Evolutionary conservation across 2,113 vertebrate species (phyloP), one percentile per base, ranked within the genome.

Genomic region (Cygnus atratus): DNA sequence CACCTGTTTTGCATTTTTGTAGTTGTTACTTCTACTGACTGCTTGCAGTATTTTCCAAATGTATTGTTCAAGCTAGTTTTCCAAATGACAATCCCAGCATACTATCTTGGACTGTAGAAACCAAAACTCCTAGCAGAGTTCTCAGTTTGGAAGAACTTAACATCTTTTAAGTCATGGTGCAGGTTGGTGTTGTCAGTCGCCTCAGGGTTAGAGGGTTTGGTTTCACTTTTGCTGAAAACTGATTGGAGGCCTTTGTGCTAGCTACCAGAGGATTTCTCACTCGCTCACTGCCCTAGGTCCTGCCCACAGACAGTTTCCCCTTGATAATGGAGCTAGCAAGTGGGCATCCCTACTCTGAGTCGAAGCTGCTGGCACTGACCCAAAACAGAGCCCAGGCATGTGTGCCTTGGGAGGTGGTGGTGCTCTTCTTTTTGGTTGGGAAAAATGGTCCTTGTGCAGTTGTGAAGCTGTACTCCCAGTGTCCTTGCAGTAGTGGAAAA

Each of bases 391-490:
- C 26, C 25, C 14, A 25, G 29, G 17, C 54, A 10, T 0, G 0
- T 35, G 44, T 79, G 41, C 9, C 35, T 54, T 2, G 6, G 33
- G 33, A 46, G 28, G 2, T 58, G 35, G 11, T 35, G 48, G 16
- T 14, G 4, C 19, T 1, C 0, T 31, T 46, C n/a, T n/a, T 41
- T 77, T 25, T 46, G 20, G 11, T 57, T n/a, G n/a, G 54, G 22
- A 29, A 21, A 15, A 9, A 2, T 68, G 29, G 28, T 67, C 41
- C 73, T 80, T 58, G 11, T 74, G 68, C 41, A 41, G 10, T 8
- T 3, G 0, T 55, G 43, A 67, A 84, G 44, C 61, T 11, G 0
- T 57, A 5, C 18, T 58, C 13, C 0, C 5, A 41, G 4, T 21
- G 14, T 62, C n/a, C 48, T 37, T 35, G 12, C 35, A 14, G 3